phyloP scores from a whole-genome alignment of 2,888 invertebrate species.

The Willowsia nigromaculata region DNA sequence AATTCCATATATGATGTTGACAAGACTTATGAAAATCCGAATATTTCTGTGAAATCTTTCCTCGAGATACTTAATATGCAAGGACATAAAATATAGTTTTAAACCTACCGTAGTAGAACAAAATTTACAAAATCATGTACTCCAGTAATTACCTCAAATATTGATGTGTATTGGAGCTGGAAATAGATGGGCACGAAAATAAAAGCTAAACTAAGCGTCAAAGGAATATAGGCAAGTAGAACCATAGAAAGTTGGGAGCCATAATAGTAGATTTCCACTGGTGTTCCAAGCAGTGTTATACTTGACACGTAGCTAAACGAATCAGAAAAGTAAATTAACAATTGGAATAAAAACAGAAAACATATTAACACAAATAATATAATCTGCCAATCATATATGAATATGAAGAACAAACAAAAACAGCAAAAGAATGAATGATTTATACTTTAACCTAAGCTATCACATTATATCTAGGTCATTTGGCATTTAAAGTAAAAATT shows the following conservation, averaged over 20 bases:
- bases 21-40: conserved; percentile 70
- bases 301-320: conserved; percentile 74
- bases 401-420: neutral
- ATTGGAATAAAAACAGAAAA: neutral
- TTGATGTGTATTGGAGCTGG: conserved; percentile 75
- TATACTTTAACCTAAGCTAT: neutral
- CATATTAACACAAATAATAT: neutral
- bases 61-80: conserved; percentile 75
- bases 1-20: conserved; percentile 75
- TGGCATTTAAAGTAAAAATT: neutral
- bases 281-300: conserved; percentile 76
- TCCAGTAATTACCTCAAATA: conserved; percentile 76
- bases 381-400: too few relatives aligned
- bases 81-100: neutral
- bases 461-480: neutral
- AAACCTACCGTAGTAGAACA: neutral
- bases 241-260: conserved; percentile 75
- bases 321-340: neutral
- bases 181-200: conserved; percentile 76
- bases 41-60: conserved; percentile 70
- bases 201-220: conserved; percentile 74
- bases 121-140: neutral
- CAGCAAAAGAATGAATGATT: neutral
- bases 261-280: conserved; percentile 75
- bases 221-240: conserved; percentile 75